Base-by-base conservation (phyloP, 2,113 vertebrate species). In the Seriola rivoliana region DNA sequence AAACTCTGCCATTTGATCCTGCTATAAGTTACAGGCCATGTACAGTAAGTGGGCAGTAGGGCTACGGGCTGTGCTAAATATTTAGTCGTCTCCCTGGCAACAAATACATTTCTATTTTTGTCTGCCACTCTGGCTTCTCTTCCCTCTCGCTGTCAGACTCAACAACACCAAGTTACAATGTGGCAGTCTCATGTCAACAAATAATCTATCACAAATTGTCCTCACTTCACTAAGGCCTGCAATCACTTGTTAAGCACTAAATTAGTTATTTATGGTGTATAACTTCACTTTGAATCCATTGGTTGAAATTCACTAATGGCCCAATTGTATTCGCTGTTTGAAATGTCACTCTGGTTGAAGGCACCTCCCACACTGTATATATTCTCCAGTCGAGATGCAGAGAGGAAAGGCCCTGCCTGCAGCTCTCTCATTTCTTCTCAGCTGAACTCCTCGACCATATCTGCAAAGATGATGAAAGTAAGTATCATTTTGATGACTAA, bases 61-160 rank as follows among this genome's bases (percentile, higher is more conserved):
- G 32, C 82, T 7, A 17, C n/a, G 19, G 38, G 64, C 85, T 70
- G 44, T 34, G 64, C 82, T 68, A 93, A 93, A 92, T 93, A 93
- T 93, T 93, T 92, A 65, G 78, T 3, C 17, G 82, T 92, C 91
- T 86, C 91, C 89, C 23, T 77, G 86, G 86, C 60, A 89, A 91
- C 93, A 85, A 82, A 85, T 80, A 34, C 64, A 76, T 80, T 88
- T 88, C 91, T 92, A 89, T 93, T 88, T 87, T 44, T 23, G 72
- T 75, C 78, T 5, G 10, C 7, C 32, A 12, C 78, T 80, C 72
- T 73, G 48, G 48, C 60, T 13, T 8, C 42, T 19, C 38, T 44
- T 71, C 29, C 44, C 21, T 57, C 82, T 78, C 19, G 1, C 82
- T 78, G 69, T 29, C 80, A 78, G 59, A 48, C 78, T 86, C n/a